These are phyloP conservation scores for Poicephalus meyeri DNA, from an alignment of 2,113 vertebrate species.

Conservation along the genomic window DNA sequence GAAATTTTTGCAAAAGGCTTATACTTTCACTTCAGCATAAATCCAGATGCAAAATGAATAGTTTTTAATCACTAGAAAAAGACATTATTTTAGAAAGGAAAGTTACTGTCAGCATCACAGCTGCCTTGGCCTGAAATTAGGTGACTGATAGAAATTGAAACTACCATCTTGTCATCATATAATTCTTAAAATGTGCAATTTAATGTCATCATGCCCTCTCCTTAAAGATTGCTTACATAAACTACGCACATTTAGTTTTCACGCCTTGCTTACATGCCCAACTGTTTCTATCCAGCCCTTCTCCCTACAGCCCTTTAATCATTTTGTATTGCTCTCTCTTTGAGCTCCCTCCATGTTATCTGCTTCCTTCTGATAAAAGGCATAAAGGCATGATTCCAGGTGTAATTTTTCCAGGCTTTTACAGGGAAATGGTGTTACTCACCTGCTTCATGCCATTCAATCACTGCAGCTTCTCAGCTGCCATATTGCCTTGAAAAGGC, in stretches of 20 bases:
- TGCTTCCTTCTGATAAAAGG: slow-evolving; percentile 30
- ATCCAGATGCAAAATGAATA: not conserved
- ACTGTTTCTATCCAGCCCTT: not conserved
- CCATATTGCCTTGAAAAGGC: not conserved
- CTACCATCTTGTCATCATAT: not conserved
- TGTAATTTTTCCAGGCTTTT: slow-evolving; percentile 3
- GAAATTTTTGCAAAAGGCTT: not conserved
- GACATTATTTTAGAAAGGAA: not conserved
- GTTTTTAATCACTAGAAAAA: not conserved
- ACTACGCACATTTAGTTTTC: not conserved
- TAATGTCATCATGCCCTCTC: not conserved
- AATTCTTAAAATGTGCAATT: not conserved
- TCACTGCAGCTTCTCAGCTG: not conserved
- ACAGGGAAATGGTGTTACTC: not conserved
- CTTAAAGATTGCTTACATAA: slow-evolving; percentile 21
- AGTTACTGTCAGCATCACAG: not conserved
- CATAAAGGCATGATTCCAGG: slow-evolving; percentile 33
- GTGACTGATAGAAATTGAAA: not conserved
- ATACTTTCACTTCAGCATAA: not conserved
- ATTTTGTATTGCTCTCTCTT: not conserved
- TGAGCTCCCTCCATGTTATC: not conserved
- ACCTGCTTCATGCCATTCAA: not conserved
- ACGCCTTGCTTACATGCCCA: not conserved
- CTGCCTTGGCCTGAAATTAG: not conserved
- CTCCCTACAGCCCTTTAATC: not conserved